Evolutionary conservation across 2,888 invertebrate genomes (phyloP).

Genomic region (Dolichopus griseipennis): DNA sequence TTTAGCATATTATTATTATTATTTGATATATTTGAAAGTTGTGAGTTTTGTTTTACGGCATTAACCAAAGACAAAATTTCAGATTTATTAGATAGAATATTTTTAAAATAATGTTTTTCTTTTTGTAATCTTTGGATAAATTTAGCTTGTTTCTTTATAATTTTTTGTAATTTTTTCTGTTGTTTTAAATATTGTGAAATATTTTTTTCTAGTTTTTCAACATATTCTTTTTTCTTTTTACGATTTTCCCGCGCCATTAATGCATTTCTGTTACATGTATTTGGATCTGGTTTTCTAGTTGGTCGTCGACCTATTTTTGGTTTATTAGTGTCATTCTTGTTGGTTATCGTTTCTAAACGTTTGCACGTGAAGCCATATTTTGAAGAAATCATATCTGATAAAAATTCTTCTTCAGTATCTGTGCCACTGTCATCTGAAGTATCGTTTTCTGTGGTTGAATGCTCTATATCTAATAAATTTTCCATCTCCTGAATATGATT

Average conservation of each 20-base stretch:
- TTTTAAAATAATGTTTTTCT: conserved; percentile 50
- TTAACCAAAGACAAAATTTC: conserved; percentile 47
- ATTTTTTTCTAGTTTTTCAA: conserved; percentile 49
- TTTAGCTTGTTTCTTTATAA: conserved; percentile 45
- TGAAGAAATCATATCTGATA: background rate
- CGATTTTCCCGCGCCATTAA: conserved; percentile 55
- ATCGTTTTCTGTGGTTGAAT: background rate
- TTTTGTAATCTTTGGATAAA: conserved; percentile 45
- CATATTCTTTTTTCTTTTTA: conserved; percentile 51
- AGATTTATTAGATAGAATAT: conserved; percentile 48
- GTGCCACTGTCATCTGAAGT: background rate
- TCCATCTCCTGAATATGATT: background rate
- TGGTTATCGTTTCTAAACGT: background rate
- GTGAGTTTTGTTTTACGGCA: conserved; percentile 33
- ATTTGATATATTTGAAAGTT: conserved; percentile 10
- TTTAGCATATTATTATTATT: too few species aligned
- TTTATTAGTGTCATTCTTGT: background rate
- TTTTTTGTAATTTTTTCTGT: conserved; percentile 45
- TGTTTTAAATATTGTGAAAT: conserved; percentile 41
- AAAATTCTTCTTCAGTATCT: background rate
- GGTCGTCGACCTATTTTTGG: conserved; percentile 22
- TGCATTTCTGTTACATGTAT: conserved; percentile 48
- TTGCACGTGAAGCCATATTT: background rate
- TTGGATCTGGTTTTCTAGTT: conserved; percentile 38
- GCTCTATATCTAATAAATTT: background rate